Base-by-base conservation (phyloP, 2,113 vertebrate genomes). In the Pyrgilauda ruficollis region DNA sequence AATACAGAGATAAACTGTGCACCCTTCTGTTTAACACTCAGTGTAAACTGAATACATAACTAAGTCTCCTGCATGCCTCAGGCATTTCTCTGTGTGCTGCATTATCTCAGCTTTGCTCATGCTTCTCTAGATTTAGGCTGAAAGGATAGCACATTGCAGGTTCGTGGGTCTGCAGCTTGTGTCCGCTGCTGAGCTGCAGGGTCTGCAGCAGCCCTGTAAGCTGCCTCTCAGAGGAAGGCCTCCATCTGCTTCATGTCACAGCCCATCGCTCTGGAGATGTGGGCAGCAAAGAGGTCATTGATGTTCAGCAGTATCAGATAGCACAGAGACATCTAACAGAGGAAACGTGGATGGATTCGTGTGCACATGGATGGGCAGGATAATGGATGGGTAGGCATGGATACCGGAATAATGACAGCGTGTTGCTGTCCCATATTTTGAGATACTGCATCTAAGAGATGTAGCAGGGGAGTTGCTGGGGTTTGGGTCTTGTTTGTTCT, bases 11-110 rank as follows among this genome's bases (percentile, higher is more conserved):
- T 62, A 95, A 95, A 89, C 66, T 72, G 43, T 75, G 76, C 47
- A 74, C 56, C 30, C 64, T 90, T 86, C 68, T 95, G 73, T 90
- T 96, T 73, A 89, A 61, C 69, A 66, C 75, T 95, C 69, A 18
- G 0, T 63, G 53, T 84, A 84, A 89, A 84, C 61, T 72, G 88
- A 92, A 92, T 87, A 33, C 52, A 16, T 86, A 93, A 93, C 59
- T 52, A 80, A 89, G 61, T 78, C 64, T 93, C 49, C 73, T 47
- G 64, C 61, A 22, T 86, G 62, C 86, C 80, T 77, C 61, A 1
- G 14, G 73, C 80, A 33, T 73, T 87, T 87, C 41, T 35, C 26
- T n/a, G 20, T 81, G 41, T 84, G 64, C 69, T 94, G 83, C 4
- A 2, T 53, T 91, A 22, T 84, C 91, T 94, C 76, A 64, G 64